Conservation (phyloP, 2,888 invertebrate species). For the Anaspis maculata region DNA sequence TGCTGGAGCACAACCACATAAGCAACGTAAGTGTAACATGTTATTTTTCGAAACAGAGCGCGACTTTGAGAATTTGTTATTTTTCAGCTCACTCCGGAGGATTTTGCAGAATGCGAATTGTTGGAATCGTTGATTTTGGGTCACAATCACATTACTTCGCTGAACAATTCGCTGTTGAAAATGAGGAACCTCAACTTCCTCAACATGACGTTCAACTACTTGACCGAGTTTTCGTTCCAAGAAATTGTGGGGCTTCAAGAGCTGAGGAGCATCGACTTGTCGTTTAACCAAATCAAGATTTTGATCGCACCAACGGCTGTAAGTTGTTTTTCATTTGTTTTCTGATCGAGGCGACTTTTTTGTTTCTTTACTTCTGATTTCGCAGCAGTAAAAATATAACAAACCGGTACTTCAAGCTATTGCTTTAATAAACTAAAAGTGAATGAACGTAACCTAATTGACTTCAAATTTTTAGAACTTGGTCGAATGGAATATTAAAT, state of each 20-base stretch:
- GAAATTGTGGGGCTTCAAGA: conserved; percentile 67
- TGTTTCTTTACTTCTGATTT: too few relatives aligned
- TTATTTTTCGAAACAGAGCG: background rate
- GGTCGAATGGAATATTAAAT: conserved; percentile 66
- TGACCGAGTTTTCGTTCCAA: conserved; percentile 70
- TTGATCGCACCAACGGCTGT: conserved; percentile 60
- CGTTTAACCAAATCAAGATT: conserved; percentile 63
- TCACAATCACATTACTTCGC: conserved; percentile 59
- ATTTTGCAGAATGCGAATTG: conserved; percentile 62
- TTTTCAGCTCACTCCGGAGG: conserved; percentile 61
- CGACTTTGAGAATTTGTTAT: too few relatives aligned
- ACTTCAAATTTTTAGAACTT: conserved; percentile 50
- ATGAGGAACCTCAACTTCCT: conserved; percentile 58
- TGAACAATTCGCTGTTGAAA: conserved; percentile 66
- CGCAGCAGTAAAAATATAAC: too few relatives aligned
- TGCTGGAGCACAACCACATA: conserved; percentile 66
- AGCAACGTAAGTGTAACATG: conserved; percentile 52
- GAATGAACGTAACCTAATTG: background rate
- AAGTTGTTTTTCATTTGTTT: too few relatives aligned
- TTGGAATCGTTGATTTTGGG: conserved; percentile 65
- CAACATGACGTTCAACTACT: conserved; percentile 67
- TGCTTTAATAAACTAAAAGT: too few relatives aligned
- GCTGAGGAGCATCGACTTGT: conserved; percentile 66
- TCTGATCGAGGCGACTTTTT: background rate
- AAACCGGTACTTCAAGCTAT: too few relatives aligned